phyloP scores from a whole-genome alignment of 2,797 vertebrate genomes.

The Chelon labrosus region DNA sequence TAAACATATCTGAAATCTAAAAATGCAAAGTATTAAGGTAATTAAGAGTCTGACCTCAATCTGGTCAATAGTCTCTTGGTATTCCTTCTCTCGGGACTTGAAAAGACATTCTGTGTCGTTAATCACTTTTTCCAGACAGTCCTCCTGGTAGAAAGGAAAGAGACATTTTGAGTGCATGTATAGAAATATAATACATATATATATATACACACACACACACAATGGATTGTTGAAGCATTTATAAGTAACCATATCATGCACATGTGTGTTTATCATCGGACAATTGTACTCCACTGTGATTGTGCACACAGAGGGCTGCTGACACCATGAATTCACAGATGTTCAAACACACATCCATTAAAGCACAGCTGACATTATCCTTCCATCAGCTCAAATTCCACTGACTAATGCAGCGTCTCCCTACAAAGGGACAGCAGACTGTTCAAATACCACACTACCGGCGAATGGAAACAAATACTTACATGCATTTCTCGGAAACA shows the following conservation, averaged over 20 bases:
- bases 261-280: conserved; percentile 12
- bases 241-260: conserved; percentile 13
- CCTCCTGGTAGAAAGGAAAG: conserved; percentile 84
- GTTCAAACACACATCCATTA: conserved; percentile 16
- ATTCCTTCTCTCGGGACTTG: conserved; percentile 96
- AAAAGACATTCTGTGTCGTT: conserved; percentile 97
- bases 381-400: conserved; percentile 61
- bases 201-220: too few relatives aligned
- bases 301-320: too few relatives aligned
- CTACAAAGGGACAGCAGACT: conserved; percentile 20
- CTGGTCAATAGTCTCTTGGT: conserved; percentile 98
- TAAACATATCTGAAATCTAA: not conserved
- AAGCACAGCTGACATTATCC: conserved; percentile 25
- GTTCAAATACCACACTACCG: conserved; percentile 23
- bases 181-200: not conserved
- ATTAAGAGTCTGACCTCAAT: conserved; percentile 89
- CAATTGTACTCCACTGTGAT: conserved; percentile 12
- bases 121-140: conserved; percentile 97
- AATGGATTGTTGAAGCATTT: conserved; percentile 1
- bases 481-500: conserved; percentile 62
- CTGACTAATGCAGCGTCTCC: conserved; percentile 41
- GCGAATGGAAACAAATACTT: conserved; percentile 61
- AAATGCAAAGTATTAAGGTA: not conserved
- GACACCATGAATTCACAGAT: too few relatives aligned
- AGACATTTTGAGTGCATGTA: not conserved